Percentiles rank a stretch among this genome's conserved stretches.
phyloP scores from a whole-genome alignment of 2,797 vertebrate species.

The Phoeniculus purpureus region DNA sequence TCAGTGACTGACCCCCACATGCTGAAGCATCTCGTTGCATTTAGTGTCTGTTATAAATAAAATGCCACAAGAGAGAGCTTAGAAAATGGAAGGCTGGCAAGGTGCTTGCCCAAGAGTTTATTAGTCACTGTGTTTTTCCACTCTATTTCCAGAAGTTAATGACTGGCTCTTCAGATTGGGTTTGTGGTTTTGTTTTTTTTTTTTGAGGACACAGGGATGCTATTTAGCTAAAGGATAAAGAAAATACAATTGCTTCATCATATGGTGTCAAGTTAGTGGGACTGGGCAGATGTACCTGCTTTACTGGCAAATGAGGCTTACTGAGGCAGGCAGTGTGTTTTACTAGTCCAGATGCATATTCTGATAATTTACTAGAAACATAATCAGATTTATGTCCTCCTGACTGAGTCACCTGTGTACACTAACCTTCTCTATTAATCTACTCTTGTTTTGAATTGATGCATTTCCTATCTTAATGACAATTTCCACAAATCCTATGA shows the following conservation, averaged over 20 bases:
- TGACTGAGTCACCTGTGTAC: background rate
- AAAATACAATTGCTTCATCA: background rate
- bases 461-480: background rate
- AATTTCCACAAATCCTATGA: background rate
- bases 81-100: background rate
- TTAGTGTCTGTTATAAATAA: background rate
- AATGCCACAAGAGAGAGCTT: background rate
- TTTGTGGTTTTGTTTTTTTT: background rate
- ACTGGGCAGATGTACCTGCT: background rate
- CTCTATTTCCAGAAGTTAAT: background rate
- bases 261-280: background rate
- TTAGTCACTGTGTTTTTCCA: background rate
- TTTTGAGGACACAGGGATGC: too few species aligned
- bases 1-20: background rate
- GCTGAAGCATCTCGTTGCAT: background rate
- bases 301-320: background rate
- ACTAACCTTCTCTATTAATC: background rate
- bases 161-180: background rate
- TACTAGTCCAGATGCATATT: background rate
- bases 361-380: background rate
- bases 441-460: background rate
- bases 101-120: background rate
- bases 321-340: background rate
- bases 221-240: background rate
- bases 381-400: background rate